Evolutionary conservation across 2,113 vertebrate species (phyloP).

Genomic region (Bufo gargarizans): DNA sequence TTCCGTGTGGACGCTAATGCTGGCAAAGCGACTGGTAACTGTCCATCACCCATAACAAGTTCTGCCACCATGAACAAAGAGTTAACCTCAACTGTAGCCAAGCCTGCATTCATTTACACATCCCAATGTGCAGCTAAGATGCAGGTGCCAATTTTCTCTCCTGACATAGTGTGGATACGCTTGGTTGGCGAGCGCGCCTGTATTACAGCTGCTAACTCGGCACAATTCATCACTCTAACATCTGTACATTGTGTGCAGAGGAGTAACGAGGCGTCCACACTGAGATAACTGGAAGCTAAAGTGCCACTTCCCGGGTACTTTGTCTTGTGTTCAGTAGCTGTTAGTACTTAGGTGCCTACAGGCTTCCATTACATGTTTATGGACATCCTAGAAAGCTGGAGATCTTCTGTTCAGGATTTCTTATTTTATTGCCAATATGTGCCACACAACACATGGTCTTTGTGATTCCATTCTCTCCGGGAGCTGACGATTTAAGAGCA

Average conservation of each 20-base stretch:
- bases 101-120: constrained; percentile 32
- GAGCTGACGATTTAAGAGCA: neutral
- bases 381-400: constrained; percentile 22
- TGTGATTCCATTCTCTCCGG: neutral
- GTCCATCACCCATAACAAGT: neutral
- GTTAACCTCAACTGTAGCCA: constrained; percentile 15
- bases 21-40: neutral
- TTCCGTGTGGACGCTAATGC: too few relatives aligned
- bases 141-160: constrained; percentile 37
- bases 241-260: constrained; percentile 65
- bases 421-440: constrained; percentile 4
- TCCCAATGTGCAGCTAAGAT: neutral
- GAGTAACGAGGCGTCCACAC: constrained; percentile 34
- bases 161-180: constrained; percentile 33
- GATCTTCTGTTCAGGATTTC: neutral
- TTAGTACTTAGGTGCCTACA: constrained; percentile 22
- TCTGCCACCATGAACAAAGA: neutral
- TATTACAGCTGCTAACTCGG: constrained; percentile 65
- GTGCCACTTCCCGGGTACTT: constrained; percentile 40
- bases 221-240: constrained; percentile 68
- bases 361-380: constrained; percentile 45
- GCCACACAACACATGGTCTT: neutral
- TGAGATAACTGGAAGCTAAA: constrained; percentile 43
- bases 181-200: constrained; percentile 43
- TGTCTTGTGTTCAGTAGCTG: constrained; percentile 37